Evolutionary conservation across 2,888 invertebrate species (phyloP), one percentile per base, ranked within the genome.

Genomic region (Pachydiplax longipennis): DNA sequence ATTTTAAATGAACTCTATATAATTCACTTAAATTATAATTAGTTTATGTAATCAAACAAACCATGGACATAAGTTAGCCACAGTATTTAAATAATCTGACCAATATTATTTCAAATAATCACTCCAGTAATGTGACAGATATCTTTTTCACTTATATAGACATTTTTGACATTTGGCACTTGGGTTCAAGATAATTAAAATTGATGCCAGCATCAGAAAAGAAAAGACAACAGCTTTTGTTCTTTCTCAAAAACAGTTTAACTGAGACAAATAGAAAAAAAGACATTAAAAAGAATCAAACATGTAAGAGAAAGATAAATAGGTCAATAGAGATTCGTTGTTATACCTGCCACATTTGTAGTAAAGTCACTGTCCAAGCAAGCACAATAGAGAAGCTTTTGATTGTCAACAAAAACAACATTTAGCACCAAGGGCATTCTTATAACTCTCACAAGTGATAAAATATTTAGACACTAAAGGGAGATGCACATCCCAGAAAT

Each of bases 351-450:
- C 87, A 65, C 65, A 87, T 61, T 61, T 61, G n/a, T 22, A 81
- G n/a, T 87, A 61, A 13, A 73, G 87, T 87, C 87, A 87, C 58
- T 87, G 87, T 87, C 58, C 87, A 58, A 87, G 87, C 87, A 87
- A 87, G 87, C 87, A 87, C 87, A 87, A 87, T 48, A 37, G 61
- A 87, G 87, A 87, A 87, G 61, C 87, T 48, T 61, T 87, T 61
- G 61, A 87, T 35, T 65, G 61, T 87, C 61, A 87, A 87, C 87
- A 61, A 87, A 87, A 87, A 87, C 82, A 87, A 87, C 37, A 87
- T 65, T 61, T 87, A 87, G 87, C 87, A 87, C 87, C 87, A 87
- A 87, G 87, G 87, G 87, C 87, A 87, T 87, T 87, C 58, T 87
- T 37, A 61, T 65, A 61, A 61, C 37, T 87, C 65, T 87, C 87